These are phyloP conservation scores for Leptinotarsa peninsularis DNA, from an alignment of 2,888 invertebrate genomes.

Conservation along the genomic window DNA sequence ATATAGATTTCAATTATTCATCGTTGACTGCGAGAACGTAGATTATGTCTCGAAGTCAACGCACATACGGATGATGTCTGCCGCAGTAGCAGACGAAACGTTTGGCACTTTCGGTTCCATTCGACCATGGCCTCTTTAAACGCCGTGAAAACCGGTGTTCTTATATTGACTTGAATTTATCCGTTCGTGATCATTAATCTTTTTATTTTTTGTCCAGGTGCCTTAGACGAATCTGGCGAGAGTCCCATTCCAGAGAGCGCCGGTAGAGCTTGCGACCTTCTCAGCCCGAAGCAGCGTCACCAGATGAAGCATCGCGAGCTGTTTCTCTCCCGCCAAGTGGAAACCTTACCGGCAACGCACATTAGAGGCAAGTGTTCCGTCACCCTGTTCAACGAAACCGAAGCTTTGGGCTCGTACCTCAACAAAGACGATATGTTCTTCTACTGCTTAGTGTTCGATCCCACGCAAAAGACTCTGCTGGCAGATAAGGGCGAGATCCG, in stretches of 20 bases:
- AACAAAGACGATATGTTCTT: conserved; percentile 99
- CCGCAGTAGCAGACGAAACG: too few species aligned
- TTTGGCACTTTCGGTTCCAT: too few species aligned
- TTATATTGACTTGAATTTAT: too few species aligned
- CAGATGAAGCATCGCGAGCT: conserved; percentile 98
- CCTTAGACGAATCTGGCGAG: conserved; percentile 64
- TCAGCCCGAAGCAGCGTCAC: conserved; percentile 89
- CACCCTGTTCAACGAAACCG: conserved; percentile 98
- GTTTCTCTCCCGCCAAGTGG: conserved; percentile 96
- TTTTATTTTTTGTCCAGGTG: conserved; percentile 56
- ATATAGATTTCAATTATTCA: too few species aligned
- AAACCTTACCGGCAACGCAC: conserved; percentile 98
- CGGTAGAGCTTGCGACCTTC: conserved; percentile 52
- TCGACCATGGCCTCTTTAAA: too few species aligned
- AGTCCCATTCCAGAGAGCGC: conserved; percentile 57
- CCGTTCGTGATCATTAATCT: too few species aligned
- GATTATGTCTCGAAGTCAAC: too few species aligned
- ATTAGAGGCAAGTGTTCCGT: conserved; percentile 99
- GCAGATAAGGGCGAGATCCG: conserved; percentile 97
- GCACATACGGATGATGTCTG: too few species aligned
- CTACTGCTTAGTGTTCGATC: conserved; percentile 99
- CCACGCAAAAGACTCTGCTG: conserved; percentile 96
- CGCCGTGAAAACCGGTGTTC: too few species aligned
- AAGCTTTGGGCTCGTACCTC: conserved; percentile 95
- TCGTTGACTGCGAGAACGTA: too few species aligned